These are phyloP conservation scores for Podarcis siculus DNA, from an alignment of 2,797 vertebrate species.

Conservation along the genomic window DNA sequence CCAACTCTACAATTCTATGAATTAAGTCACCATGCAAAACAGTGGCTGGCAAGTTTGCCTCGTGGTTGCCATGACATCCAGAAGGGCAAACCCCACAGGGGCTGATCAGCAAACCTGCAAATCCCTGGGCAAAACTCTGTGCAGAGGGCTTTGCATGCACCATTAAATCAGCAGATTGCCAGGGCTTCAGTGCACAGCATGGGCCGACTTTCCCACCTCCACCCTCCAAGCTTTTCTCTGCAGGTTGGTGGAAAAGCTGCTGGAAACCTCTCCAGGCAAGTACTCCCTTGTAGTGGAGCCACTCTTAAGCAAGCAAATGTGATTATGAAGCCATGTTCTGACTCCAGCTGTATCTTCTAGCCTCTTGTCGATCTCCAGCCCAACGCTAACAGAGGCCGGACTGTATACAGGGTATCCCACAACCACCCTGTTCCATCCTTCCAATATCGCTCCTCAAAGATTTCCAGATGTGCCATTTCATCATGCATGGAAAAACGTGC, in stretches of 20 bases:
- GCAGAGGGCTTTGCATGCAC: no score
- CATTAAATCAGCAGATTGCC: no score
- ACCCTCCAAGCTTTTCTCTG: neutral
- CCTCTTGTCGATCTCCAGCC: neutral
- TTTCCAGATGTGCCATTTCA: neutral
- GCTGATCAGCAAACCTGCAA: no score
- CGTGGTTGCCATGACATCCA: neutral
- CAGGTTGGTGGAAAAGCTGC: neutral
- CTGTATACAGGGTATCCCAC: neutral
- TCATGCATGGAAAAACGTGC: neutral
- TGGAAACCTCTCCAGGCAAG: neutral
- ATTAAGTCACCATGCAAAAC: neutral
- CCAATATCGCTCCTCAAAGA: neutral
- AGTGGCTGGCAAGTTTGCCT: neutral
- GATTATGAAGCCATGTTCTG: neutral
- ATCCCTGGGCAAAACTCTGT: neutral
- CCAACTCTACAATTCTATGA: no score
- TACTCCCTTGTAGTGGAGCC: neutral
- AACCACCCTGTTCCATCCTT: neutral
- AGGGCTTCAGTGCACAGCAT: no score
- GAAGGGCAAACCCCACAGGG: no score
- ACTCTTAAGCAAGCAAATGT: neutral
- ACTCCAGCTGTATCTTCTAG: neutral
- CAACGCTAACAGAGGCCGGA: neutral
- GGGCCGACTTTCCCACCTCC: neutral